A percentile compares a stretch with the other conserved stretches of the same genome.
phyloP scores from a whole-genome alignment of 2,113 vertebrate species.

The Rhynchomys soricoides region DNA sequence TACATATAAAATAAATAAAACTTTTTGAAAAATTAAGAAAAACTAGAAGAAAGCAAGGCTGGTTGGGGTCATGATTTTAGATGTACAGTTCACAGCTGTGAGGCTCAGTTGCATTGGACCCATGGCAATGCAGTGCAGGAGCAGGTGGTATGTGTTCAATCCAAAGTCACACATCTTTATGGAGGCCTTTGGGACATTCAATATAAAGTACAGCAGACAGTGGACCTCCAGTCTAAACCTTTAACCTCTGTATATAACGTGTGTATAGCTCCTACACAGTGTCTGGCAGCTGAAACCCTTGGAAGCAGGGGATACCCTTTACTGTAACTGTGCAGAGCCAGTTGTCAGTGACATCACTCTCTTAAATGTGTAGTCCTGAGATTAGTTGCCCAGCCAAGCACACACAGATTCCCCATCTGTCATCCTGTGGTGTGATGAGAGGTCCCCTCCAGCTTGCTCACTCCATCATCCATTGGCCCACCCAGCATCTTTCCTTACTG shows the following conservation, averaged over 20 bases:
- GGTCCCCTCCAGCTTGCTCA: not conserved
- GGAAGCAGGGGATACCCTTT: not conserved
- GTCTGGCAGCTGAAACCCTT: not conserved
- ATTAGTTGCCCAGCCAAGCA: not conserved
- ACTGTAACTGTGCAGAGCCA: not conserved
- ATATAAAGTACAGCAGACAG: too few relatives aligned
- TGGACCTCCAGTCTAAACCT: not conserved
- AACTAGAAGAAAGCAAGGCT: not conserved
- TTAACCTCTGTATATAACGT: not conserved
- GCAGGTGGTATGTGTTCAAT: not conserved
- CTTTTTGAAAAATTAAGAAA: not conserved
- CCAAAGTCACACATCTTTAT: not conserved
- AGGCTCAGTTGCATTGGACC: not conserved
- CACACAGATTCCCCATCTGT: not conserved
- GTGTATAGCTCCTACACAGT: not conserved
- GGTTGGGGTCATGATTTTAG: not conserved
- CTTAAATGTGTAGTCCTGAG: accelerated
- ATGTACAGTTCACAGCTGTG: not conserved
- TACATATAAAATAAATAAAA: not conserved
- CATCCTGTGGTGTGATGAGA: not conserved
- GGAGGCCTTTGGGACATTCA: not conserved
- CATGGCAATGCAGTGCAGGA: not conserved
- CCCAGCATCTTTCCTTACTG: not conserved
- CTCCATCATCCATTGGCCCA: not conserved
- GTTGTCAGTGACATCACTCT: not conserved